Evolutionary conservation across 2,113 vertebrate species (phyloP).

Genomic region (Peromyscus polionotus): DNA sequence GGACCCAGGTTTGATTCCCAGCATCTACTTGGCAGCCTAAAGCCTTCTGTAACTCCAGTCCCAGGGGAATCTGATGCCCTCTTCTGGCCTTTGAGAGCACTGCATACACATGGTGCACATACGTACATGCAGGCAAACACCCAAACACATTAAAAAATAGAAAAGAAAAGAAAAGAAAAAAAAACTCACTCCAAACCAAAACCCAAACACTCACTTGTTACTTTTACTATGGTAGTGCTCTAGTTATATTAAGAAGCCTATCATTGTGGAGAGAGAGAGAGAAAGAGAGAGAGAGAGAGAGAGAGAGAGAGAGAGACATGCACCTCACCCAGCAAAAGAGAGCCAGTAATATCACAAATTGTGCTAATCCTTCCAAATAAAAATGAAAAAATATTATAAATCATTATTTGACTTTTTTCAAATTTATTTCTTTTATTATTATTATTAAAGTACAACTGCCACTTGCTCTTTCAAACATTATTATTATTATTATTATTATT

Average conservation of each 20-base stretch:
- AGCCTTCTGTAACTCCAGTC: not conserved
- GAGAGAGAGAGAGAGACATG: slow-evolving; percentile 18
- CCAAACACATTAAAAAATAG: not conserved
- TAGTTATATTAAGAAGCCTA: not conserved
- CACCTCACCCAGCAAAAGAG: not conserved
- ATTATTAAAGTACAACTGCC: not conserved
- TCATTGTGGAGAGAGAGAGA: slow-evolving; percentile 49
- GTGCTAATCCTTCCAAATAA: slow-evolving; percentile 45
- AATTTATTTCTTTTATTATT: not conserved
- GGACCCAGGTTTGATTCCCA: not conserved
- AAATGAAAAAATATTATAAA: slow-evolving; percentile 33
- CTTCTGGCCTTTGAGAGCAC: not conserved
- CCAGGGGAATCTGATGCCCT: not conserved
- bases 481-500: not conserved
- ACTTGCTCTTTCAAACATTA: not conserved
- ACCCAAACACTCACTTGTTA: not conserved
- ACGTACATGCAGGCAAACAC: not conserved
- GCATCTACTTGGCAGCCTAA: not conserved
- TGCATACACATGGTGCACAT: not conserved
- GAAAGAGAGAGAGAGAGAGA: slow-evolving; percentile 33
- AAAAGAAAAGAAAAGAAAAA: not conserved
- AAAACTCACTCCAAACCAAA: not conserved
- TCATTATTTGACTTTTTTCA: not conserved
- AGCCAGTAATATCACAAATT: not conserved
- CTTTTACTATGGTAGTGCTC: not conserved